phyloP scores from a whole-genome alignment of 2,113 vertebrate genomes.

The Cebidichthys violaceus region DNA sequence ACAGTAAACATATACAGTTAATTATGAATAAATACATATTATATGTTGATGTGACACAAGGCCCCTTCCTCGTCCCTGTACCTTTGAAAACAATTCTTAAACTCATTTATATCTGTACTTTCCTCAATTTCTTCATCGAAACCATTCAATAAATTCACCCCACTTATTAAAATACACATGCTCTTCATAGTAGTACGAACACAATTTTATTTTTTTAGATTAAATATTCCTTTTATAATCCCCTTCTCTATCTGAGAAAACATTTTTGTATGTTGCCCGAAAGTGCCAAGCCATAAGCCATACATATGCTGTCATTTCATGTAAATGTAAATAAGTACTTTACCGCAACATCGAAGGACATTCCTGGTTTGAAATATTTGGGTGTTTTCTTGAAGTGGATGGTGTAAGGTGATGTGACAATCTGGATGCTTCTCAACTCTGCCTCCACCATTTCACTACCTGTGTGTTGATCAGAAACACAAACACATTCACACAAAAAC shows the following conservation, averaged over 20 bases:
- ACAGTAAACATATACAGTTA: neutral
- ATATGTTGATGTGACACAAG: neutral
- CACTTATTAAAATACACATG: neutral
- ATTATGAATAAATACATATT: neutral
- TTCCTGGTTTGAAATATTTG: constrained; percentile 91
- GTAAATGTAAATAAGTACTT: constrained; percentile 10
- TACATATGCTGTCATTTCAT: neutral
- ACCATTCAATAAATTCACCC: neutral
- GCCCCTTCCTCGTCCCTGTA: no score
- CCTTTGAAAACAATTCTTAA: no score
- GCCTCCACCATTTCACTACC: constrained; percentile 94
- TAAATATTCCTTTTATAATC: no score
- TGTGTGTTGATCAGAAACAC: constrained; percentile 56
- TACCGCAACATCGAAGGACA: constrained; percentile 91
- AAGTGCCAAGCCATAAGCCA: neutral
- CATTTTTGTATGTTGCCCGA: neutral
- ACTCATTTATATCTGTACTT: neutral
- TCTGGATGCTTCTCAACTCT: constrained; percentile 81
- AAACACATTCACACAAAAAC: neutral
- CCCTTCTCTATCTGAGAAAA: neutral
- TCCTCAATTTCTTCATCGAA: neutral
- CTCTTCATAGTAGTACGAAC: no score
- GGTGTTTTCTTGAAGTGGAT: constrained; percentile 90
- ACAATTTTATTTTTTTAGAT: no score
- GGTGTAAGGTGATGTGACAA: constrained; percentile 90